Evolutionary conservation across 1,140 invertebrate species (phyloP), one percentile per base, ranked within the genome.

Genomic region (Drosophila baimaii): DNA sequence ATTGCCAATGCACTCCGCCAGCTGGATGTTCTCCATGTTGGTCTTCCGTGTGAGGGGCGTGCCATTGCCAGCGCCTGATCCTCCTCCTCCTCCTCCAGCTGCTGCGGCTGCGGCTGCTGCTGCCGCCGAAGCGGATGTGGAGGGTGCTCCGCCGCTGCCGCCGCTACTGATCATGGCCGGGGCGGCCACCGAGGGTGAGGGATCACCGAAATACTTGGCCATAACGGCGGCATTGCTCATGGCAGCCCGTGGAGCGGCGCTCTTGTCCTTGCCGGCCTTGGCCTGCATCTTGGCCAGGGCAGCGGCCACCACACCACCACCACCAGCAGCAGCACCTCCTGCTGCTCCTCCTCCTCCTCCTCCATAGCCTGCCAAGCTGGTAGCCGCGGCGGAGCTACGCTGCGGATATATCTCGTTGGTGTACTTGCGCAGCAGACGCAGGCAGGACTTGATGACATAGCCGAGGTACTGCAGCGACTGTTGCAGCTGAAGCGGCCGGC

Each of bases 401-500:
- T 96, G 96, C 0, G 97, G 97, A 92, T 98, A 98, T 27, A 98
- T 96, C 92, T 98, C 97, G 91, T 96, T 97, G 21, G 96, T 96
- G 77, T 97, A 98, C 10, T 95, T 97, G 74, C 95, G 94, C 7
- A 98, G 92, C 10, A 98, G 93, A 47, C 97, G 93, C 46, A 98
- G 93, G 91, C 95, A 96, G 8, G 97, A 95, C 90, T 95, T 94
- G 81, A 95, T 96, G 31, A 98, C 96, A 90, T 97, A 98, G 27
- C 97, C 96, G n/a, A 98, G 93, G 86, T 96, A 93, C 89, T 98
- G 96, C 73, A 98, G 93, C 91, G 93, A 75, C 92, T 92, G 78
- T 92, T 93, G 93, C n/a, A 92, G 72, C 17, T 92, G 91, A 8
- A 79, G 92, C 57, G 92, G 89, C 72, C 93, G 93, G 0, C 79